Conservation (phyloP, 2,797 vertebrate species). For the Halcyon leucocephala region DNA sequence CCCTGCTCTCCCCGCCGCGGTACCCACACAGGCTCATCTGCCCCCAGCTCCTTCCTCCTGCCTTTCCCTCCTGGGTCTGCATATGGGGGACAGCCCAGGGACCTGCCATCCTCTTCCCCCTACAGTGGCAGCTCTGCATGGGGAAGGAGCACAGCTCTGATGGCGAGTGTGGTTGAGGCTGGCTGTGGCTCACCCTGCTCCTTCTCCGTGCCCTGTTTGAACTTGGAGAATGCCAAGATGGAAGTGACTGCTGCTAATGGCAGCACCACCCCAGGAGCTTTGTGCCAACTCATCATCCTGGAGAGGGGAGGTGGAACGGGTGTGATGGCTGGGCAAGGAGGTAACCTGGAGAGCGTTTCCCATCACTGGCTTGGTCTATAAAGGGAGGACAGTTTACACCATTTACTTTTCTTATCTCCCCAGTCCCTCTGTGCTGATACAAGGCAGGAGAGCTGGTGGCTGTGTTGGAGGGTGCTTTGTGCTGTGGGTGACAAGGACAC, state of each 20-base stretch:
- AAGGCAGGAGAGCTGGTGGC: neutral
- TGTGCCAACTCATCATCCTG: neutral
- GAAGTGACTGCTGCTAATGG: neutral
- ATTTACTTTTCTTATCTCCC: neutral
- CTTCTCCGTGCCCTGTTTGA: neutral
- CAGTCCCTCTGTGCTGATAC: neutral
- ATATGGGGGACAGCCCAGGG: neutral
- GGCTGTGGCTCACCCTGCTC: neutral
- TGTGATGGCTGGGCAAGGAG: neutral
- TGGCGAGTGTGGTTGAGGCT: neutral
- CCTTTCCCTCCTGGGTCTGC: neutral
- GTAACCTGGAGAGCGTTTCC: neutral
- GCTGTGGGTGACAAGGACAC: neutral
- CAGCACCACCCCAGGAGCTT: neutral
- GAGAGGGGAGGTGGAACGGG: neutral
- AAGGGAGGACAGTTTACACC: neutral
- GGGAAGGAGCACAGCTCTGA: neutral
- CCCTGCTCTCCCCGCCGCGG: rapidly evolving
- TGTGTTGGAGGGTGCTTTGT: neutral
- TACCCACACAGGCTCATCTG: neutral
- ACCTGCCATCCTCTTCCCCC: neutral
- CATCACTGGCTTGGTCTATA: neutral
- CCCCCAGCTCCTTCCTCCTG: neutral
- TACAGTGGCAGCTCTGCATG: rapidly evolving
- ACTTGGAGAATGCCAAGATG: rapidly evolving